A percentile compares a stretch with the other conserved stretches of the same genome.
These are phyloP conservation scores for Cheilosia urbana DNA, from an alignment of 2,888 invertebrate species.

Conservation along the genomic window DNA sequence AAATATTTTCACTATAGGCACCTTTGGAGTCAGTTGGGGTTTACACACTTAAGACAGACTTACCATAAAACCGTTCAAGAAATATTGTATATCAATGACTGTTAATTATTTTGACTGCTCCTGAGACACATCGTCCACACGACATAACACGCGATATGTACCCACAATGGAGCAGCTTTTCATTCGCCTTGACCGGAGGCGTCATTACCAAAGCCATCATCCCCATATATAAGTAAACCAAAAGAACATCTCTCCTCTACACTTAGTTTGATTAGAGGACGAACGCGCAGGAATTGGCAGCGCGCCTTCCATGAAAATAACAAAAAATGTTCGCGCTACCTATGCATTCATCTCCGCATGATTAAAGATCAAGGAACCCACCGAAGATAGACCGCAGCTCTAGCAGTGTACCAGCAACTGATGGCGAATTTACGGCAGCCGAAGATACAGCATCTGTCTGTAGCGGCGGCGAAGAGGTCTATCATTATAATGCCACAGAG, in stretches of 20 bases:
- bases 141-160: not conserved
- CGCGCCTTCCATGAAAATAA: slow-evolving; percentile 5
- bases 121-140: not conserved
- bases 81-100: too few species aligned
- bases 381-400: slow-evolving; percentile 50
- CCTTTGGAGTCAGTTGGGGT: too few species aligned
- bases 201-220: slow-evolving; percentile 21
- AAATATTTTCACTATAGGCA: too few species aligned
- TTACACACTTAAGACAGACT: too few species aligned
- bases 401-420: slow-evolving; percentile 26
- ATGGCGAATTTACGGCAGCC: slow-evolving; percentile 29
- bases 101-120: too few species aligned
- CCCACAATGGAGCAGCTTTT: not conserved
- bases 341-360: slow-evolving; percentile 38
- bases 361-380: slow-evolving; percentile 64
- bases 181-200: slow-evolving; percentile 16
- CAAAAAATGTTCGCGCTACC: slow-evolving; percentile 25
- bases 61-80: too few species aligned
- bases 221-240: not conserved
- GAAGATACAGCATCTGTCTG: slow-evolving; percentile 57
- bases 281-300: slow-evolving; percentile 13
- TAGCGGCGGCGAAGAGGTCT: slow-evolving; percentile 41
- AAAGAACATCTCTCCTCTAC: slow-evolving; percentile 5
- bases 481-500: slow-evolving; percentile 65
- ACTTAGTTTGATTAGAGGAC: slow-evolving; percentile 22